Base-by-base conservation (phyloP, 2,888 invertebrate genomes). In the Thelaira solivaga region DNA sequence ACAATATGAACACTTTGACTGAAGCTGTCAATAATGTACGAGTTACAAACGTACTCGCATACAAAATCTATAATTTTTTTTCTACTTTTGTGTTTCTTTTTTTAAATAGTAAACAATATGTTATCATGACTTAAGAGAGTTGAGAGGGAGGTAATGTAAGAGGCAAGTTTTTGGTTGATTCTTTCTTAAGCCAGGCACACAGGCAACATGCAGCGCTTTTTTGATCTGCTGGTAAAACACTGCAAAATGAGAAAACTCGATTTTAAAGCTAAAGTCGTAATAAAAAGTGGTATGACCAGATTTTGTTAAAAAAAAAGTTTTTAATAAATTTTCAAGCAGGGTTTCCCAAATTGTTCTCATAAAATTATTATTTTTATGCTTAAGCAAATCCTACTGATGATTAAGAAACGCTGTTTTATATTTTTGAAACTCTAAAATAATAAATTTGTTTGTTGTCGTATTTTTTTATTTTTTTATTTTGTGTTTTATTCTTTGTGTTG, bases 221-320 rank as follows among this genome's bases (percentile, higher is more conserved):
- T 26, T 31, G 49, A 53, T 34, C 29, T 43, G 22, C 26, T 34
- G 62, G 45, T 41, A 43, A 71, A 64, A 29, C 22, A 24, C 43
- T 45, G 64, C 61, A 45, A 74, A 55, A 72, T 29, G 69, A 74
- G 64, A 47, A 69, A 74, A 78, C 74, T 64, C 77, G 77, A 73
- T 73, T 78, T 78, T 41, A 77, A 78, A 65, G 74, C 74, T 65
- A 55, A 72, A 74, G 74, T 59, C 78, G 78, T 65, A 78, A 74
- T 78, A 78, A 78, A 78, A 78, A 78, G 78, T 74, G 74, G 78
- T 74, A 74, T 71, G 78, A 78, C 78, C 47, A 74, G 78, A 71
- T 78, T 78, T 77, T 24, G 72, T 73, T 62, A 68, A 67, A 57
- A 57, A n/a, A n/a, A n/a, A n/a, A n/a, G n/a, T n/a, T 49, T 73